Percentiles rank a stretch among this genome's conserved stretches.
Conservation (phyloP, 2,888 invertebrate species). For the Conistra vaccinii region DNA sequence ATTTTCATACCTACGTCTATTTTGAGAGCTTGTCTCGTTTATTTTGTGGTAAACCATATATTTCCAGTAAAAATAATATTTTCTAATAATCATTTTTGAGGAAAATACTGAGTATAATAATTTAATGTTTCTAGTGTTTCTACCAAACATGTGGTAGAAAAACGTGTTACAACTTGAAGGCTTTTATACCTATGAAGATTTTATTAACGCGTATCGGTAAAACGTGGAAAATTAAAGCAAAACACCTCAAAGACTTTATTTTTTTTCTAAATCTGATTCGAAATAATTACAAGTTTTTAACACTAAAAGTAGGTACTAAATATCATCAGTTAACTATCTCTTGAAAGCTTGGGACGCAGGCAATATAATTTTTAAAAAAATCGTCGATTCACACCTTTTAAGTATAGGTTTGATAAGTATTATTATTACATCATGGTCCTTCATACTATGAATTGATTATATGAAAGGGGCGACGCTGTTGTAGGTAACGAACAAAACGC, state of each 20-base stretch:
- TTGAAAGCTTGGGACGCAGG: not conserved
- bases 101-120: not conserved
- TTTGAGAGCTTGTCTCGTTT: slow-evolving; percentile 26
- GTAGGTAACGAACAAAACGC: slow-evolving; percentile 73
- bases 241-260: not conserved
- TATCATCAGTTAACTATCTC: not conserved
- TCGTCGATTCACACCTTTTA: not conserved
- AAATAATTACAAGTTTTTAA: not conserved
- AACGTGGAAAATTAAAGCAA: not conserved
- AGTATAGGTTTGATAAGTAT: slow-evolving; percentile 5
- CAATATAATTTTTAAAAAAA: slow-evolving; percentile 8
- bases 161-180: not conserved
- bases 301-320: too few species aligned
- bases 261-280: not conserved
- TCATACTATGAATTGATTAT: slow-evolving; percentile 61
- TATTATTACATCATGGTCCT: slow-evolving; percentile 25
- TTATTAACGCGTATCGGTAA: slow-evolving; percentile 10
- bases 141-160: not conserved
- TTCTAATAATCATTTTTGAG: not conserved
- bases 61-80: not conserved
- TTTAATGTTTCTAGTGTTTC: too few species aligned
- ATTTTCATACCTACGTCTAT: slow-evolving; percentile 40
- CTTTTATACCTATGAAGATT: not conserved
- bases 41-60: slow-evolving; percentile 11
- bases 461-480: slow-evolving; percentile 61